Evolutionary conservation across 2,113 vertebrate genomes (phyloP), one percentile per base, ranked within the genome.

Genomic region (Elephantulus edwardii): DNA sequence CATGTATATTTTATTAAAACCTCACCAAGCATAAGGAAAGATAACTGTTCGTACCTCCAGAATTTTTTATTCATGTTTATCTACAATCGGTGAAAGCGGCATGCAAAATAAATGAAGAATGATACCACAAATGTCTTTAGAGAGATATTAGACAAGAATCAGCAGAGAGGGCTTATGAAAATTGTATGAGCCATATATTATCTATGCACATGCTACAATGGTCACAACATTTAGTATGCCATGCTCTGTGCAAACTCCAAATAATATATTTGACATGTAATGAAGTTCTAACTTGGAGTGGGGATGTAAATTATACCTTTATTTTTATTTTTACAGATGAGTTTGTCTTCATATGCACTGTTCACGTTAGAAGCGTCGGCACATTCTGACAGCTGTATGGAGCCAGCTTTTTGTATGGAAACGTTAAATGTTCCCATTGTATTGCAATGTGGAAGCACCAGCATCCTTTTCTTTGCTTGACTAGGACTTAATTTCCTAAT

Each of bases 51-150:
- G 13, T 94, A 95, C 91, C 90, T 96, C 92, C 74, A 94, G 30
- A 95, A 96, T 88, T 86, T 96, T 96, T 94, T 94, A 95, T 95
- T 97, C 76, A n/a, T 95, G 90, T 96, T 97, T 96, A 97, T 72
- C 95, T 86, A 89, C 74, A 93, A 48, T 88, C 64, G 80, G 90
- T 91, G 62, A 79, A 95, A 96, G 88, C 76, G 83, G 48, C 88
- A 95, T 95, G 93, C 94, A 97, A 96, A 96, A 97, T 94, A 97
- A 97, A 96, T 86, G 96, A 96, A 95, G 93, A 95, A 93, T 95
- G 93, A 96, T 79, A 58, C 66, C 86, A 88, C 83, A 96, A 76
- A 90, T 89, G 76, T 94, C 95, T 97, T 97, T 91, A 95, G 97
- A 95, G 93, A 91, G 76, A 79, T 94, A 94, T 95, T 97, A 96